A percentile compares a stretch with the other conserved stretches of the same genome.
Conservation (phyloP, 2,888 invertebrate species). For the Gandaritis pyraliata region DNA sequence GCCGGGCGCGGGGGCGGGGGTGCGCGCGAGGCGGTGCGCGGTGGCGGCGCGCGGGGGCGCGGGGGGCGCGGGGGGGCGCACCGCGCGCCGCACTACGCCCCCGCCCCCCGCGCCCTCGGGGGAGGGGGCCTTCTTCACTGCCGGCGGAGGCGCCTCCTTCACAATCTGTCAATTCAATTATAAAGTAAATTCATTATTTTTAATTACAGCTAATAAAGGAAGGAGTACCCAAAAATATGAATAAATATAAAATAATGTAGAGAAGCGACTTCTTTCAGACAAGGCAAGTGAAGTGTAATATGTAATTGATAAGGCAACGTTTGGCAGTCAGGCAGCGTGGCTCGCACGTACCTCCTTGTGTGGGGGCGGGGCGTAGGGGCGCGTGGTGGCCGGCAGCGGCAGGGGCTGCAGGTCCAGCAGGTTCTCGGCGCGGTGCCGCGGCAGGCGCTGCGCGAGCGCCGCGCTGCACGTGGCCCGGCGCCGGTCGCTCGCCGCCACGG, state of each 20-base stretch:
- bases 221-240: no score
- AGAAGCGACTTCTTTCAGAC: no score
- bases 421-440: slow-evolving; percentile 86
- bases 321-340: no score
- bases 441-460: slow-evolving; percentile 79
- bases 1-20: slow-evolving; percentile 29
- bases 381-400: slow-evolving; percentile 90
- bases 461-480: slow-evolving; percentile 87
- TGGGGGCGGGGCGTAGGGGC: slow-evolving; percentile 85
- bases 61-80: slow-evolving; percentile 38
- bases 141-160: slow-evolving; percentile 44
- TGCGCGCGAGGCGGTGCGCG: slow-evolving; percentile 44
- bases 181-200: neutral
- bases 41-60: slow-evolving; percentile 48
- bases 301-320: no score
- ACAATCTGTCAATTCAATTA: slow-evolving; percentile 46
- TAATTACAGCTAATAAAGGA: no score
- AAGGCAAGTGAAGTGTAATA: no score
- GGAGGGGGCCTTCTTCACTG: slow-evolving; percentile 53
- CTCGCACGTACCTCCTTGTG: slow-evolving; percentile 37
- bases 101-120: slow-evolving; percentile 48
- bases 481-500: slow-evolving; percentile 85
- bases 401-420: slow-evolving; percentile 90
- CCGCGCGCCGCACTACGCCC: slow-evolving; percentile 28
- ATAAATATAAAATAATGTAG: no score